These are phyloP conservation scores for Pristis pectinata DNA, from an alignment of 2,797 vertebrate genomes.

Conservation along the genomic window DNA sequence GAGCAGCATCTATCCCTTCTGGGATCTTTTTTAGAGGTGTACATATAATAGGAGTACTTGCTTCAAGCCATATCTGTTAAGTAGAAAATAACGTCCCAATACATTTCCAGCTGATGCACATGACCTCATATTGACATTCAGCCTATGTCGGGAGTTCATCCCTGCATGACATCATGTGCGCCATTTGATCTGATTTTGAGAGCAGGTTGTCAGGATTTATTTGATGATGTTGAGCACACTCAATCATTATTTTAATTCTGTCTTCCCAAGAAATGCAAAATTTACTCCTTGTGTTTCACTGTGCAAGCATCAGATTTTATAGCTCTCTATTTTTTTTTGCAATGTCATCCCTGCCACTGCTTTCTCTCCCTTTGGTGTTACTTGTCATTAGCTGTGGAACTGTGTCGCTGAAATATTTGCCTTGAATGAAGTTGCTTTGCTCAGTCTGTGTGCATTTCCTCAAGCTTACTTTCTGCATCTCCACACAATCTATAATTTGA, in stretches of 20 bases:
- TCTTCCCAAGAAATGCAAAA: neutral
- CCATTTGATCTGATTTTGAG: neutral
- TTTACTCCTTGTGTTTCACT: neutral
- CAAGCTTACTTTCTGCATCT: neutral
- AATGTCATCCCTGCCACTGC: neutral
- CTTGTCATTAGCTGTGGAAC: neutral
- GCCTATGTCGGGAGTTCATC: neutral
- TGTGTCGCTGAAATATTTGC: neutral
- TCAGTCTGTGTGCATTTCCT: neutral
- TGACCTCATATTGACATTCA: neutral
- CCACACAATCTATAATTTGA: neutral
- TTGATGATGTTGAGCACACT: neutral
- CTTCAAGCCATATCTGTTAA: neutral
- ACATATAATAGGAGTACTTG: neutral
- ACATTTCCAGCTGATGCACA: neutral
- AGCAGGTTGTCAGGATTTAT: neutral
- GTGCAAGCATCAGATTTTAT: neutral
- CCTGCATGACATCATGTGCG: neutral
- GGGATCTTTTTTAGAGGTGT: neutral
- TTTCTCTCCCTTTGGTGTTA: neutral
- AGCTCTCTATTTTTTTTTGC: neutral
- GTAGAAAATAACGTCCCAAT: neutral
- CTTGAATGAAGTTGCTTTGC: neutral
- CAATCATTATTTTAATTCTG: neutral
- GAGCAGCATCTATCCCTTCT: neutral